Evolutionary conservation across 2,888 invertebrate genomes (phyloP), one percentile per base, ranked within the genome.

Genomic region (Plebejus anna): DNA sequence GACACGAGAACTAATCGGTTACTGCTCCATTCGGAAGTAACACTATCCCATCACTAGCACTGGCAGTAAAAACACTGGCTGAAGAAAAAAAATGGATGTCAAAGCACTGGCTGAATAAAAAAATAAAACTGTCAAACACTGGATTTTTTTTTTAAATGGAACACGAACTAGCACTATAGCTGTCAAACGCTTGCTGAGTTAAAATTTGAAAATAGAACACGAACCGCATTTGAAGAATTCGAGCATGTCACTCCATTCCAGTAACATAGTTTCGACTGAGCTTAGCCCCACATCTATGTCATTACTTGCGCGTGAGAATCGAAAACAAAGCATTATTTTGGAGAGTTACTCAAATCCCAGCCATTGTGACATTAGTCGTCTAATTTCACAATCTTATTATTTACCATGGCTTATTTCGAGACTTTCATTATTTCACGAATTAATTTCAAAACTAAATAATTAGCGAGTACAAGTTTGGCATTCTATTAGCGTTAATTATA

Each of bases 161-260:
- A 47, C 42, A 47, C 42, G 42, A 47, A 47, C 42, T 47, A 9
- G 42, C 42, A 47, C 42, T 47, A 70, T n/a, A 71, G 42, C n/a
- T 38, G 76, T 71, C 77, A 77, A 77, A 77, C 78, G 81, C 78
- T 79, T 77, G 76, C 66, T 32, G 76, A 76, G 77, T 79, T 81
- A 79, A 77, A 81, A 79, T 82, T 81, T 81, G 78, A 84, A 84
- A 83, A 83, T 79, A 77, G 82, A 86, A 92, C 91, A 72, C 72
- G 61, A 76, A 92, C 93, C 93, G 85, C 92, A 91, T 80, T 86
- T 85, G 82, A 92, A 87, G 85, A 91, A 91, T 83, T 91, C 91
- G 82, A 92, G 86, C 91, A 92, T 91, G 92, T 93, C 93, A 86
- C 89, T 89, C 90, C 91, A 92, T 89, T 90, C 89, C 90, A 92